A percentile compares a stretch with the other conserved stretches of the same genome.
These are phyloP conservation scores for Garra rufa DNA, from an alignment of 2,113 vertebrate species.

Conservation along the genomic window DNA sequence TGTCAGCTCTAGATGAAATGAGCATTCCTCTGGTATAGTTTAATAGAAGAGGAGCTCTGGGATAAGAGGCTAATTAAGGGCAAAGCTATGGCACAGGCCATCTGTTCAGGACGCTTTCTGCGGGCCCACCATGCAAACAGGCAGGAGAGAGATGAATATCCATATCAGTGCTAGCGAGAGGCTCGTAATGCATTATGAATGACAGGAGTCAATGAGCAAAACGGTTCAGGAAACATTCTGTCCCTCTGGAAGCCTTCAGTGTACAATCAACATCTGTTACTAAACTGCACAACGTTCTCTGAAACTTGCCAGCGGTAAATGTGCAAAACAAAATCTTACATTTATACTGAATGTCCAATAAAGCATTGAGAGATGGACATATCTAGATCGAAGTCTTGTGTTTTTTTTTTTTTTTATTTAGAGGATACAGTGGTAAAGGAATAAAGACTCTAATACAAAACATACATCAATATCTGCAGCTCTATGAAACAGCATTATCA, in stretches of 20 bases:
- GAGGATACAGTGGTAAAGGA: conserved; percentile 61
- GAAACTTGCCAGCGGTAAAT: not conserved
- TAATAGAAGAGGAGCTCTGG: conserved; percentile 52
- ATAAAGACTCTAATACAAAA: conserved; percentile 65
- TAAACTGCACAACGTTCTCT: not conserved
- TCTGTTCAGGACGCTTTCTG: conserved; percentile 51
- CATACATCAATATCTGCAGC: conserved; percentile 41
- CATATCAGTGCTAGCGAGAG: conserved; percentile 9
- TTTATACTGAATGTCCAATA: not conserved
- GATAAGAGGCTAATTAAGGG: conserved; percentile 49
- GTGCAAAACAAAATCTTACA: not conserved
- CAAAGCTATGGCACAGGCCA: conserved; percentile 45
- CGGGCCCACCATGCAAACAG: conserved; percentile 25
- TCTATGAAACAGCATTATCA: conserved; percentile 52
- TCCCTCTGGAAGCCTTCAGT: conserved; percentile 14
- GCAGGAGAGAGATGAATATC: conserved; percentile 31
- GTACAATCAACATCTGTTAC: not conserved
- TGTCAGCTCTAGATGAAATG: conserved; percentile 33
- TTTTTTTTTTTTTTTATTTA: conserved; percentile 60
- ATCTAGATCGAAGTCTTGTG: conserved; percentile 49
- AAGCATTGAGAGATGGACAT: not conserved
- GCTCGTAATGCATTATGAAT: conserved; percentile 9
- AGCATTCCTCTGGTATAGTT: conserved; percentile 41
- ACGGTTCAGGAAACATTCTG: conserved; percentile 6
- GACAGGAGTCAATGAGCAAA: conserved; percentile 24